These are phyloP conservation scores for Drosophila parabipectinata DNA, from an alignment of 1,140 invertebrate species.

Conservation along the genomic window DNA sequence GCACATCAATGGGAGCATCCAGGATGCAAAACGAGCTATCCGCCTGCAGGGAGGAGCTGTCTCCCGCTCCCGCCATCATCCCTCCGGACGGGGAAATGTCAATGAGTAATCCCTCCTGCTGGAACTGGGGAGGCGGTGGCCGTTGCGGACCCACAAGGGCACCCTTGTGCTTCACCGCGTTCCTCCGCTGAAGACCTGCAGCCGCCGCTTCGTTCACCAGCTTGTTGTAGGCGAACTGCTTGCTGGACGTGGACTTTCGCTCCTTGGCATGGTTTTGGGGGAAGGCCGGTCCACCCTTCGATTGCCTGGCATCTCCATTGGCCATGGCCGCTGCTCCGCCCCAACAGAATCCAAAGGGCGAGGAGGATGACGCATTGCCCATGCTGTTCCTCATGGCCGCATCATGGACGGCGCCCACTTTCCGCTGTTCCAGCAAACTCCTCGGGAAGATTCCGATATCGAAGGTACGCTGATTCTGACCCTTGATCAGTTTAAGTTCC, in stretches of 20 bases:
- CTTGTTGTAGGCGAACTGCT: slow-evolving; percentile 91
- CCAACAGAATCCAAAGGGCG: slow-evolving; percentile 92
- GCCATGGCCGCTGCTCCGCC: slow-evolving; percentile 89
- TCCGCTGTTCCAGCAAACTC: slow-evolving; percentile 64
- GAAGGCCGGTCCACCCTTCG: slow-evolving; percentile 84
- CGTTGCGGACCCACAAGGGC: slow-evolving; percentile 83
- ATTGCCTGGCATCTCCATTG: slow-evolving; percentile 61
- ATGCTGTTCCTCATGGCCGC: slow-evolving; percentile 53
- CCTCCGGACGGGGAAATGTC: slow-evolving; percentile 85
- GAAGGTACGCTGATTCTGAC: slow-evolving; percentile 95
- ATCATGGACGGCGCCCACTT: slow-evolving; percentile 50
- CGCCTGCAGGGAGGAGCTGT: slow-evolving; percentile 65
- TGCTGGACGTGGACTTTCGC: slow-evolving; percentile 85
- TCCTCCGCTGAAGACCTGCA: slow-evolving; percentile 61
- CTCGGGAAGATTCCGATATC: slow-evolving; percentile 92
- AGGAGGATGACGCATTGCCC: slow-evolving; percentile 87
- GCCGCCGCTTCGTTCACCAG: slow-evolving; percentile 87
- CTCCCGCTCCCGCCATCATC: slow-evolving; percentile 79
- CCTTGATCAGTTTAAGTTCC: slow-evolving; percentile 98
- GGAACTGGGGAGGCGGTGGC: slow-evolving; percentile 84
- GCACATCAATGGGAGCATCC: slow-evolving; percentile 91
- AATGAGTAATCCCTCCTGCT: slow-evolving; percentile 86
- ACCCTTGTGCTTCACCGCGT: slow-evolving; percentile 52
- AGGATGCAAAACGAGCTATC: slow-evolving; percentile 87
- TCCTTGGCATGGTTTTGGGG: slow-evolving; percentile 80